Percentiles rank a stretch among this genome's conserved stretches.
phyloP scores from a whole-genome alignment of 2,888 invertebrate species.

The Netelia melanura region DNA sequence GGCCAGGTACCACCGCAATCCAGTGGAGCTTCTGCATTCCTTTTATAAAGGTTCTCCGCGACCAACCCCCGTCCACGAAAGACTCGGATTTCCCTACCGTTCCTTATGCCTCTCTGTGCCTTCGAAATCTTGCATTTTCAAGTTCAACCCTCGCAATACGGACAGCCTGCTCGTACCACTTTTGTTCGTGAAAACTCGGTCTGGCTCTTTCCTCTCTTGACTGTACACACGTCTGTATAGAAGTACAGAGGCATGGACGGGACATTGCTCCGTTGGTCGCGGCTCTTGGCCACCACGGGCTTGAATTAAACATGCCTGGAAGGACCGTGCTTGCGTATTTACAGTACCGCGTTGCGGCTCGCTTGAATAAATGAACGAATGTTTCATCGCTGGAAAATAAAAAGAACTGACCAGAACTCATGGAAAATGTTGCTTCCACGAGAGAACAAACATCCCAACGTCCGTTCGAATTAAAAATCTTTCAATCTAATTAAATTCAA shows the following conservation, averaged over 20 bases:
- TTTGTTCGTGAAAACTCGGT: slow-evolving; percentile 31
- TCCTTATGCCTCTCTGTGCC: not conserved
- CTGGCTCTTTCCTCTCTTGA: slow-evolving; percentile 21
- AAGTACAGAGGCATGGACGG: not conserved
- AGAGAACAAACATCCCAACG: not conserved
- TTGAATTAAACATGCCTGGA: slow-evolving; percentile 55
- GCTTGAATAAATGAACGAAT: slow-evolving; percentile 47
- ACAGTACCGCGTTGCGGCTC: slow-evolving; percentile 31
- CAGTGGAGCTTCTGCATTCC: not conserved
- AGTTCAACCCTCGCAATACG: slow-evolving; percentile 29
- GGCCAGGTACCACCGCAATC: not conserved
- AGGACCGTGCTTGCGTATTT: slow-evolving; percentile 44
- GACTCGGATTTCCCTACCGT: slow-evolving; percentile 16
- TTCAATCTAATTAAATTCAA: too few relatives aligned
- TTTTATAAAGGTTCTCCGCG: not conserved
- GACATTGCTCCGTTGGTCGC: slow-evolving; percentile 13
- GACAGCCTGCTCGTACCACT: slow-evolving; percentile 34
- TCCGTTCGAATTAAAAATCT: too few relatives aligned
- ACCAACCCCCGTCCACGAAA: not conserved
- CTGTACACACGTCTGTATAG: not conserved
- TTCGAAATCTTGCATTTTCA: slow-evolving; percentile 42
- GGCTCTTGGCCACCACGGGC: slow-evolving; percentile 9
- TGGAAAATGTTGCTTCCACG: not conserved
- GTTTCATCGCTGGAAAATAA: not conserved
- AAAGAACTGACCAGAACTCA: not conserved